Evolutionary conservation across 2,888 invertebrate species (phyloP), one percentile per base, ranked within the genome.

Genomic region (Leucania comma): DNA sequence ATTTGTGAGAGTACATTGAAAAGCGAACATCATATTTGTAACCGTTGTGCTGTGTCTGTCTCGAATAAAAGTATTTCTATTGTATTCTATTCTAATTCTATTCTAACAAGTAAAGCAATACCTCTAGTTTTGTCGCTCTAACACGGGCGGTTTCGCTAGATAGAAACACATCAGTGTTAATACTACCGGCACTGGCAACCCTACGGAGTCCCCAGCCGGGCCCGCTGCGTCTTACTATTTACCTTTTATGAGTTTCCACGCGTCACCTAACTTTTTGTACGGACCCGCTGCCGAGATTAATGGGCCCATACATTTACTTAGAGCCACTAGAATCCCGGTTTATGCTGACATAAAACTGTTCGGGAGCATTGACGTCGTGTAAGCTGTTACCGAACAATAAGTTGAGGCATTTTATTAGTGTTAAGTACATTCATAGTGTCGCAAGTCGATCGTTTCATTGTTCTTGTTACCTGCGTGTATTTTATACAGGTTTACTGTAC

Each of bases 241-340:
- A 81, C 75, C 82, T 80, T 81, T 84, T 84, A 82, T 80, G 82
- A 82, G 75, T 80, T 80, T 80, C 68, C 74, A 78, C 78, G 74
- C 77, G 79, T 81, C 82, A 82, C 74, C 76, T 67, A 63, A 71
- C 54, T 68, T 66, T 72, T 75, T 72, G 65, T 65, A 29, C 53
- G 64, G 53, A 14, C 24, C 61, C 51, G 42, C 56, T 51, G 60
- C 48, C 42, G 50, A 65, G 53, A 71, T 72, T 76, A 80, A 71
- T 63, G 72, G 68, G 69, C 56, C 68, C 50, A 67, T 76, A 72
- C 46, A 76, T 77, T 72, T 61, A 67, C 75, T 58, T 65, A 75
- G 76, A 70, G 26, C 51, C 61, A 38, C 57, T 70, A 61, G 64
- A 70, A 32, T 59, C 48, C 64, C 65, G 66, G 53, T 68, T 70